Base-by-base conservation (phyloP, 1,140 invertebrate genomes). In the Polypedilum pembai region DNA sequence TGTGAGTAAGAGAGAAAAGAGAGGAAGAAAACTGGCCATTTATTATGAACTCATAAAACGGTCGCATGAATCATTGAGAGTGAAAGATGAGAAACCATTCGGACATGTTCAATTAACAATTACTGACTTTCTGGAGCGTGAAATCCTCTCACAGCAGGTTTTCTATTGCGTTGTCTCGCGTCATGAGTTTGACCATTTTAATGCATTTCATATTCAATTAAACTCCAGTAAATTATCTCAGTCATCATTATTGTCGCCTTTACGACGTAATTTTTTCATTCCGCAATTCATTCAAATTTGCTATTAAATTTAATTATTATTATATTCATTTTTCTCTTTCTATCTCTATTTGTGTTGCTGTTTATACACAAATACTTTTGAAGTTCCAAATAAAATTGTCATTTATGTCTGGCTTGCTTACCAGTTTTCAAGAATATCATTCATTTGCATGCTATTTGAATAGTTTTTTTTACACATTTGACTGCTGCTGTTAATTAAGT, bases 281-380 rank as follows among this genome's bases (percentile, higher is more conserved):
- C n/a, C 45, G 45, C 45, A n/a, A n/a, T 56, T 56, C 45, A 56
- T 56, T 56, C n/a, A 56, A n/a, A n/a, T n/a, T 56, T n/a, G 12
- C n/a, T 4, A n/a, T n/a, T n/a, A 56, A 56, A 15, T 56, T 56
- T 56, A 56, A 56, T 56, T 56, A 56, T 56, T 56, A 56, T 33
- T 33, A 33, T 33, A 33, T 33, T 33, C 24, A 33, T 33, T 33
- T 5, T n/a, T n/a, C n/a, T n/a, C n/a, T n/a, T n/a, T n/a, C n/a
- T n/a, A n/a, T n/a, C n/a, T n/a, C n/a, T n/a, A n/a, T n/a, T n/a
- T n/a, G n/a, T n/a, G 5, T 33, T 33, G 24, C 24, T 33, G 5
- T 33, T 33, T 33, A 1, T 33, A 33, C 24, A 3, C 24, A 33
- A 33, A 33, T 33, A 33, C 24, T 33, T 33, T 33, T 33, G 24